phyloP scores from a whole-genome alignment of 2,113 vertebrate species.

The Bujurquina vittata region DNA sequence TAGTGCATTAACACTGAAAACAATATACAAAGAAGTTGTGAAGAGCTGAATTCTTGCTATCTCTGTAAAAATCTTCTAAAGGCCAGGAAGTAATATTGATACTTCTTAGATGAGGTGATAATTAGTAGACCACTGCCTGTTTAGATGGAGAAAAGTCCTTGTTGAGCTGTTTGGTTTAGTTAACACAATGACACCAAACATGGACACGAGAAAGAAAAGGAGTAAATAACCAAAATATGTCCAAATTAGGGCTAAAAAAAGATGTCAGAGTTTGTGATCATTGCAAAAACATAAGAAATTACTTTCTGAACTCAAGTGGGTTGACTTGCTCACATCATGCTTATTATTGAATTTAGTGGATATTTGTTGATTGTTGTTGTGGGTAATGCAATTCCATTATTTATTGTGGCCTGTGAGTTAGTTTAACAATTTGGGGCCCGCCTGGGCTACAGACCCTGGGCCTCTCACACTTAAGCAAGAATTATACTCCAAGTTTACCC shows the following conservation, averaged over 20 bases:
- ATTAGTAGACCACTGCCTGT: neutral
- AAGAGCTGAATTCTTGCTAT: neutral
- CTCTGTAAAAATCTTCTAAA: neutral
- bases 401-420: neutral
- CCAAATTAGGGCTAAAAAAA: neutral
- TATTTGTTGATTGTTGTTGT: neutral
- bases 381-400: neutral
- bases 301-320: too few species aligned
- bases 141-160: neutral
- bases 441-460: too few species aligned
- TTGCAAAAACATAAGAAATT: too few species aligned
- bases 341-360: neutral
- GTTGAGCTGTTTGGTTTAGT: neutral
- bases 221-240: neutral
- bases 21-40: neutral
- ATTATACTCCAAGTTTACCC: too few species aligned
- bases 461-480: too few species aligned
- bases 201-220: neutral
- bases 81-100: neutral
- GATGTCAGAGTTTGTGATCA: neutral
- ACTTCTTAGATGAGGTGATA: neutral
- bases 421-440: too few species aligned
- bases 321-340: neutral
- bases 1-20: neutral
- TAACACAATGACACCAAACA: too few species aligned